Percentiles rank a stretch among this genome's conserved stretches.
These are phyloP conservation scores for Taurulus bubalis DNA, from an alignment of 2,113 vertebrate genomes.

Conservation along the genomic window DNA sequence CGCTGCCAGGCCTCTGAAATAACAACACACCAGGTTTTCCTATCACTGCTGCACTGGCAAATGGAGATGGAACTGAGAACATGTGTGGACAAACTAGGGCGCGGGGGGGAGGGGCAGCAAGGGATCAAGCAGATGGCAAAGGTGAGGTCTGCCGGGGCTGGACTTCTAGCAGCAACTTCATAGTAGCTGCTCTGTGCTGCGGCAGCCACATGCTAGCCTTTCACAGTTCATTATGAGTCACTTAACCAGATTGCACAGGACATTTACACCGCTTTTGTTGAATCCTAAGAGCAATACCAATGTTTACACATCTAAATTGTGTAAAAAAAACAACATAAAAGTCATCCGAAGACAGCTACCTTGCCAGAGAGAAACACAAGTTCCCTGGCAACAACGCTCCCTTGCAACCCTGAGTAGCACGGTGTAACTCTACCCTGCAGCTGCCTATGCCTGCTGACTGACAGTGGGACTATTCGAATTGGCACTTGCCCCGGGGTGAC, in stretches of 20 bases:
- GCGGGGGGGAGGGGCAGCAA: background rate
- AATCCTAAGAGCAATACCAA: background rate
- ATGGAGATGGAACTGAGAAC: conserved; percentile 74
- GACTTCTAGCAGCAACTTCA: conserved; percentile 44
- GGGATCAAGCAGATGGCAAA: conserved; percentile 71
- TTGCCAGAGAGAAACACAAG: conserved; percentile 36
- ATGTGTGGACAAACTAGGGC: conserved; percentile 73
- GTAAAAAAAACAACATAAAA: conserved; percentile 2
- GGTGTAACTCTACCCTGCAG: conserved; percentile 75
- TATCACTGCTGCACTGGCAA: conserved; percentile 65
- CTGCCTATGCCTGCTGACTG: conserved; percentile 75
- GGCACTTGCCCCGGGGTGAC: conserved; percentile 71
- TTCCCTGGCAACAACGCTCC: conserved; percentile 60
- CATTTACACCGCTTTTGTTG: too few species aligned
- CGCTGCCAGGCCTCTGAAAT: conserved; percentile 72
- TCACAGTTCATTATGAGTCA: conserved; percentile 12
- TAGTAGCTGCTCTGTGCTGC: conserved; percentile 18
- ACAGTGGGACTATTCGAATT: conserved; percentile 64
- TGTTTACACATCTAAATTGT: conserved; percentile 10
- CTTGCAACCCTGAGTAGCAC: conserved; percentile 44
- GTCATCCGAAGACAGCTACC: background rate
- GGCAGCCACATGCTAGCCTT: conserved; percentile 24
- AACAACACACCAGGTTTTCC: conserved; percentile 79
- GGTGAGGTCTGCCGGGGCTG: conserved; percentile 57
- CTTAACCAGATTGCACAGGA: background rate